phyloP scores from a whole-genome alignment of 1,140 invertebrate genomes.

The Sweltsa coloradensis region DNA sequence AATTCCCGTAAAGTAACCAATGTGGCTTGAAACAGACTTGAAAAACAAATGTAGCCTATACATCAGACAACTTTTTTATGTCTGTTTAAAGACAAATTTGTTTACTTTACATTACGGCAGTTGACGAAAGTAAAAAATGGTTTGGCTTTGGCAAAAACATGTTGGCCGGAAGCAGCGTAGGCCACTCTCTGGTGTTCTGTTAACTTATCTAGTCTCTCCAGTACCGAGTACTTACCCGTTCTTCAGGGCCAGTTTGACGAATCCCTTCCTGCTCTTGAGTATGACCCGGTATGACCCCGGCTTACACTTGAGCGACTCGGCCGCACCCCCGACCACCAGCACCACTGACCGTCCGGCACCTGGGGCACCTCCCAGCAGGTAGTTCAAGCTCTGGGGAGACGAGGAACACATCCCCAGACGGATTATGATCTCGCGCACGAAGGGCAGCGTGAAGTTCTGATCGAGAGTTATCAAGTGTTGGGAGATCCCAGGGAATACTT shows the following conservation, averaged over 20 bases:
- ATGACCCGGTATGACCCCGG: constrained; percentile 58
- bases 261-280: constrained; percentile 61
- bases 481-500: constrained; percentile 66
- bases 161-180: too few species aligned
- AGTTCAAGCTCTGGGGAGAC: constrained; percentile 36
- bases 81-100: too few species aligned
- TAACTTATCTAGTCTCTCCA: too few species aligned
- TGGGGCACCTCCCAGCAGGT: constrained; percentile 30
- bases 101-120: too few species aligned
- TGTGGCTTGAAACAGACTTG: too few species aligned
- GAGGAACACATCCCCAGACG: constrained; percentile 49
- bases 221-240: constrained; percentile 73
- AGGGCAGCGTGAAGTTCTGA: constrained; percentile 69
- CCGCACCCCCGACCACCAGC: constrained; percentile 69
- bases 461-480: constrained; percentile 60
- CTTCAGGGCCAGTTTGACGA: constrained; percentile 62
- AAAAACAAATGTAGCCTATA: too few species aligned
- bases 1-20: too few species aligned
- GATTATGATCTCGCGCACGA: constrained; percentile 60
- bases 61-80: too few species aligned
- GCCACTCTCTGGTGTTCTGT: too few species aligned
- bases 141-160: too few species aligned
- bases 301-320: constrained; percentile 59
- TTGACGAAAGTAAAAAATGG: too few species aligned
- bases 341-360: constrained; percentile 46